phyloP scores from a whole-genome alignment of 2,113 vertebrate genomes.

The Stigmatopora nigra region DNA sequence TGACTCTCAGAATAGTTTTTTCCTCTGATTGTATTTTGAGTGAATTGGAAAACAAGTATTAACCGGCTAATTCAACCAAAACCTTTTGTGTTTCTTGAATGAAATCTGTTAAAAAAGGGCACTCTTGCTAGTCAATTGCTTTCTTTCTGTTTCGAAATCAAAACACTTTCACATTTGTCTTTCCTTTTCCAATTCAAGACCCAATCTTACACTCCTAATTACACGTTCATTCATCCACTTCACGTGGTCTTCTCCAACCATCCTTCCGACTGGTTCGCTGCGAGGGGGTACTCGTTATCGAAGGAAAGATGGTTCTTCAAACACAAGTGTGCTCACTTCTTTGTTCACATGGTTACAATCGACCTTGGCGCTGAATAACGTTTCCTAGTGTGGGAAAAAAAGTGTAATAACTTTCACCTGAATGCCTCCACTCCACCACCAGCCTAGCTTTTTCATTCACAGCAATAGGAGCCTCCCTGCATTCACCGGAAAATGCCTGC shows the following conservation, averaged over 20 bases:
- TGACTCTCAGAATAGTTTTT: neutral
- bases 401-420: slow-evolving; percentile 66
- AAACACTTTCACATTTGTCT: slow-evolving; percentile 52
- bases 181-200: slow-evolving; percentile 52
- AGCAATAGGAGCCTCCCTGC: slow-evolving; percentile 35
- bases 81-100: slow-evolving; percentile 15
- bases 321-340: slow-evolving; percentile 42
- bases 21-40: neutral
- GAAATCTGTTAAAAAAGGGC: slow-evolving; percentile 29
- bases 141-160: slow-evolving; percentile 29
- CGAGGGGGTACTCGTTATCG: slow-evolving; percentile 48
- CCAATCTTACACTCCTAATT: slow-evolving; percentile 50
- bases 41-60: neutral
- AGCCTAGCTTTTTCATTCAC: slow-evolving; percentile 64
- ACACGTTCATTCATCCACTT: slow-evolving; percentile 55
- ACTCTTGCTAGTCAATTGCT: slow-evolving; percentile 38
- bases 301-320: slow-evolving; percentile 43
- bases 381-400: slow-evolving; percentile 64
- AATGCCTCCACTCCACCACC: slow-evolving; percentile 60
- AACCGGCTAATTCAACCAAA: slow-evolving; percentile 10
- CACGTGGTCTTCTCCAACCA: slow-evolving; percentile 38
- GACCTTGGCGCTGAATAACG: slow-evolving; percentile 56
- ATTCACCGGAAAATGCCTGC: slow-evolving; percentile 47
- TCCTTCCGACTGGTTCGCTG: slow-evolving; percentile 34
- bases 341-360: slow-evolving; percentile 50